These are phyloP conservation scores for Lepisosteus oculatus DNA, from an alignment of 2,113 vertebrate species.

Conservation along the genomic window DNA sequence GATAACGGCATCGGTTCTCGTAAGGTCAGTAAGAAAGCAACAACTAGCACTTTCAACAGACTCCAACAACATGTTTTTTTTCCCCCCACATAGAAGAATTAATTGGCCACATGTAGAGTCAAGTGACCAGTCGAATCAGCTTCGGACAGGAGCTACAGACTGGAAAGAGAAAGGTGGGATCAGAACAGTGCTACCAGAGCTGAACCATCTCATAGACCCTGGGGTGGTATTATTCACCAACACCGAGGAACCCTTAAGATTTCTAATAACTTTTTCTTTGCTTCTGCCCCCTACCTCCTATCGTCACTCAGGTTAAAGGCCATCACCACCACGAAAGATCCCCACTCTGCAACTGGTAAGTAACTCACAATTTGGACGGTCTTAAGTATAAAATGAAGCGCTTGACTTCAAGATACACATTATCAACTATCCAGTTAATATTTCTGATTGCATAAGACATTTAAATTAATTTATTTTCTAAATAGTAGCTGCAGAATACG, in stretches of 20 bases:
- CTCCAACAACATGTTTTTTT: conserved; percentile 60
- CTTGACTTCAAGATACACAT: too few relatives aligned
- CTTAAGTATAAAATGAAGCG: not conserved
- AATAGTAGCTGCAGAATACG: too few relatives aligned
- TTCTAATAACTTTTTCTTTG: conserved; percentile 26
- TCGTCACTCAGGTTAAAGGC: conserved; percentile 39
- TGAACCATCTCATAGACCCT: conserved; percentile 15
- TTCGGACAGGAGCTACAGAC: conserved; percentile 65
- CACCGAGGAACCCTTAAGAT: conserved; percentile 27
- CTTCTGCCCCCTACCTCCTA: conserved; percentile 28
- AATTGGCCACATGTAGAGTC: conserved; percentile 89
- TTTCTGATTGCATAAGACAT: too few relatives aligned
- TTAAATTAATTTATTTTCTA: too few relatives aligned
- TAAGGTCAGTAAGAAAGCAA: not conserved
- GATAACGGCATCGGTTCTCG: too few relatives aligned
- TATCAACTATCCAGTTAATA: too few relatives aligned
- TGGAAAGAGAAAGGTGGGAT: conserved; percentile 37
- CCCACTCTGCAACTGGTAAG: conserved; percentile 24
- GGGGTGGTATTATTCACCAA: conserved; percentile 16
- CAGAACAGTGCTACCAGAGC: conserved; percentile 32
- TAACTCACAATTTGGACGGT: conserved; percentile 4
- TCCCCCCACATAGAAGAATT: conserved; percentile 70
- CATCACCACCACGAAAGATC: conserved; percentile 27
- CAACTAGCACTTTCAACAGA: conserved; percentile 50
- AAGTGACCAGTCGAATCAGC: conserved; percentile 90